phyloP scores from a whole-genome alignment of 2,797 vertebrate species.

The Malurus splendens region DNA sequence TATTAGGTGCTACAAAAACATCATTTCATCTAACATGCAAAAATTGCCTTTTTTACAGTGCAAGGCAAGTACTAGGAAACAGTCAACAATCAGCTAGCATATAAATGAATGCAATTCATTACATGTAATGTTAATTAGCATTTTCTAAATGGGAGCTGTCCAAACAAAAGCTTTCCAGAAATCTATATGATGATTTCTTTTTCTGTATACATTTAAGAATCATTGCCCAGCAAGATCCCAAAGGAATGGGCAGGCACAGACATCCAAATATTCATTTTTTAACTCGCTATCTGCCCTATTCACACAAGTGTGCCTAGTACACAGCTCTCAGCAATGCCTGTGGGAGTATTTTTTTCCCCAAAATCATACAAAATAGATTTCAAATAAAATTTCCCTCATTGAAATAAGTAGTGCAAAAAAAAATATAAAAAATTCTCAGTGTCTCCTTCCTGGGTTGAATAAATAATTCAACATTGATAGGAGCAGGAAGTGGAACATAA shows the following conservation, averaged over 20 bases:
- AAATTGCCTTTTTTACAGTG: not conserved
- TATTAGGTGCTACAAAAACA: not conserved
- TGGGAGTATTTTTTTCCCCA: not conserved
- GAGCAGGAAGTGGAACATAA: not conserved
- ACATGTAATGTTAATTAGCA: not conserved
- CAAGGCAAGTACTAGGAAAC: not conserved
- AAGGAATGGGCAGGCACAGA: not conserved
- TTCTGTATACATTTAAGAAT: not conserved
- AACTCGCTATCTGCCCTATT: not conserved
- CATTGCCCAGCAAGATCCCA: not conserved
- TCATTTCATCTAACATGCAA: not conserved
- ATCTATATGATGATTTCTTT: not conserved
- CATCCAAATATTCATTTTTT: not conserved
- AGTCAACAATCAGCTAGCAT: not conserved
- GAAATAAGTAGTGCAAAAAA: not conserved
- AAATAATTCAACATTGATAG: not conserved
- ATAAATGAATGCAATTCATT: not conserved
- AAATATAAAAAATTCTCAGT: not conserved
- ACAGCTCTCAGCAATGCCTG: not conserved
- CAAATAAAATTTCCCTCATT: not conserved
- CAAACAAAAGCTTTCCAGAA: not conserved
- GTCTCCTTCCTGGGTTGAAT: not conserved
- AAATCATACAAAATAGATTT: not conserved
- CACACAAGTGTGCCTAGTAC: not conserved
- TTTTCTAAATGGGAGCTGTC: not conserved